These are phyloP conservation scores for Lasioglossum figueresi DNA, from an alignment of 2,888 invertebrate species.

Conservation along the genomic window DNA sequence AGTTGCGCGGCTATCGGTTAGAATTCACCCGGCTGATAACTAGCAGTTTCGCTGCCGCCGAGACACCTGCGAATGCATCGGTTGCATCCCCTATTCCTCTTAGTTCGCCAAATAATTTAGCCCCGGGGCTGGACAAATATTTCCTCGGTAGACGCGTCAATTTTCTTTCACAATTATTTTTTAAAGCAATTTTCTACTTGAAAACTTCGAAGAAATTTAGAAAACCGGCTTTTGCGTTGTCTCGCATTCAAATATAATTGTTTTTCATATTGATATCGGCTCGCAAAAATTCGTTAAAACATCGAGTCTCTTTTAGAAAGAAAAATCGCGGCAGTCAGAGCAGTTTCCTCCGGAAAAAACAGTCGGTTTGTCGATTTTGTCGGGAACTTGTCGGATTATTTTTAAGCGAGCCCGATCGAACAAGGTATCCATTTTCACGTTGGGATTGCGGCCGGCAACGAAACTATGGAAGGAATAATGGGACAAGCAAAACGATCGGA, in stretches of 20 bases:
- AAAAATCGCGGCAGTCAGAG: background rate
- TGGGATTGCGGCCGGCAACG: background rate
- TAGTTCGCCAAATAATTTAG: constrained; percentile 22
- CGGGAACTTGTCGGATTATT: background rate
- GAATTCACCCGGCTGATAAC: constrained; percentile 23
- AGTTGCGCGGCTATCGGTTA: constrained; percentile 12
- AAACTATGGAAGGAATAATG: background rate
- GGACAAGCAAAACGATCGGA: background rate
- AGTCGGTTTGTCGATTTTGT: background rate
- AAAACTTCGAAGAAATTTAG: no score
- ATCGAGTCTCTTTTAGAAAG: background rate
- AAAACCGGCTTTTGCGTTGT: no score
- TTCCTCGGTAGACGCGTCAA: no score
- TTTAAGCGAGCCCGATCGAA: background rate
- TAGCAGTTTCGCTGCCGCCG: background rate
- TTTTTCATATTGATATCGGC: no score
- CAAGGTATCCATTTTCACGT: background rate
- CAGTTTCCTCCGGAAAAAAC: background rate
- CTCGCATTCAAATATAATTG: no score
- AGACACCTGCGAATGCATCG: background rate
- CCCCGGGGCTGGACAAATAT: background rate
- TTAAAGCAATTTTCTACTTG: no score
- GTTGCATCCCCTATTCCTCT: background rate
- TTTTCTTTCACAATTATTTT: no score
- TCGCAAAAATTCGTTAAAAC: background rate